Percentiles rank a stretch among this genome's conserved stretches.
Evolutionary conservation across 2,888 invertebrate genomes (phyloP).

Genomic region (Drosophila suboccidentalis): DNA sequence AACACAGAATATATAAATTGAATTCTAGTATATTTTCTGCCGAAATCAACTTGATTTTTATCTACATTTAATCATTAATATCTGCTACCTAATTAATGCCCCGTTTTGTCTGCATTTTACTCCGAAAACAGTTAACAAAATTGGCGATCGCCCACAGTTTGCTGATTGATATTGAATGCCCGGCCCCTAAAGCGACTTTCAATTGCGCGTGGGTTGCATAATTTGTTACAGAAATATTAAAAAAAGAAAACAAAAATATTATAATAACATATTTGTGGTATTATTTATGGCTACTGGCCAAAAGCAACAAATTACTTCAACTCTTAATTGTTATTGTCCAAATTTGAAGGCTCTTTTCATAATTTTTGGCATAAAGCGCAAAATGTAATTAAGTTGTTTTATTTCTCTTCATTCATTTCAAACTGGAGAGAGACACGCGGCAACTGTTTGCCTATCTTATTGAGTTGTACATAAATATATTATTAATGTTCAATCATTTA

Average conservation of each 20-base stretch:
- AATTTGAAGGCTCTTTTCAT: conserved; percentile 58
- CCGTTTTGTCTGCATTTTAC: conserved; percentile 34
- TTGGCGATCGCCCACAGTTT: conserved; percentile 37
- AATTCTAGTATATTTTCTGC: background rate
- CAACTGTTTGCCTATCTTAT: conserved; percentile 40
- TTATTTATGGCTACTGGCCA: conserved; percentile 68
- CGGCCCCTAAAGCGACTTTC: conserved; percentile 39
- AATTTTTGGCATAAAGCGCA: conserved; percentile 43
- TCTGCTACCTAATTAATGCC: conserved; percentile 30
- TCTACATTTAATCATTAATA: background rate
- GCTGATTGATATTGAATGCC: conserved; percentile 32
- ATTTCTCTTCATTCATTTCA: conserved; percentile 12
- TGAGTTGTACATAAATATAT: conserved; percentile 45
- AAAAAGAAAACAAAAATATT: conserved; percentile 15
- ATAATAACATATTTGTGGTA: conserved; percentile 38
- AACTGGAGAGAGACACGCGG: conserved; percentile 41
- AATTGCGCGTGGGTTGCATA: conserved; percentile 71
- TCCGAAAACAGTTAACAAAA: conserved; percentile 46
- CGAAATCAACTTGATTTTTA: conserved; percentile 1
- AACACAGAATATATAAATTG: background rate
- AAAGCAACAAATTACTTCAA: conserved; percentile 65
- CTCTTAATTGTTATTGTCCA: conserved; percentile 63
- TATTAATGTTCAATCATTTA: conserved; percentile 54
- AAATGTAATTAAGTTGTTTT: conserved; percentile 59
- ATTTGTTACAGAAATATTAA: conserved; percentile 51